Percentiles rank a stretch among this genome's conserved stretches.
These are phyloP conservation scores for Apis dorsata DNA, from an alignment of 1,140 invertebrate genomes.

Conservation along the genomic window DNA sequence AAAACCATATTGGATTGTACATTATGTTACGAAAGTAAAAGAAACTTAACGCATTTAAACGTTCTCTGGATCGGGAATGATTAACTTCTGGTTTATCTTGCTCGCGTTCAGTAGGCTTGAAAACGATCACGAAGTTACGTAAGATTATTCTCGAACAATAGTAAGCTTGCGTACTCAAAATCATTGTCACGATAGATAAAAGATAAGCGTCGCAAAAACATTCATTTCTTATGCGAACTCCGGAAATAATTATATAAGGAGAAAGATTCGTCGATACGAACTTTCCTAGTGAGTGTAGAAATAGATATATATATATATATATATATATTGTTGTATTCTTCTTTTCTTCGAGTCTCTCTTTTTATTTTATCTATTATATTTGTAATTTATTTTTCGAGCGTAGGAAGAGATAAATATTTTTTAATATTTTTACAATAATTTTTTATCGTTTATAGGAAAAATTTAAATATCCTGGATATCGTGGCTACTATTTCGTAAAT, in stretches of 20 bases:
- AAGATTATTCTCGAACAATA: neutral
- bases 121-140: neutral
- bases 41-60: neutral
- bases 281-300: neutral
- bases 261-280: neutral
- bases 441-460: neutral
- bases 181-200: neutral
- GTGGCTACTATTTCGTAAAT: neutral
- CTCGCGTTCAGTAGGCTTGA: neutral
- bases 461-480: neutral
- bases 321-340: neutral
- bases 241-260: conserved; percentile 8
- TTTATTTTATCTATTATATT: too few relatives aligned
- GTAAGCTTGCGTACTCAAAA: neutral
- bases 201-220: neutral
- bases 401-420: neutral
- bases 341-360: neutral
- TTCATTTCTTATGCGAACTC: neutral
- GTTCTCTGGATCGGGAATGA: neutral
- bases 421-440: neutral
- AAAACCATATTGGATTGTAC: neutral
- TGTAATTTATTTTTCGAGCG: neutral
- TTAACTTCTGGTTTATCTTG: neutral
- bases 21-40: neutral
- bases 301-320: neutral